phyloP scores from a whole-genome alignment of 2,113 vertebrate species.

The Micronycteris hirsuta region DNA sequence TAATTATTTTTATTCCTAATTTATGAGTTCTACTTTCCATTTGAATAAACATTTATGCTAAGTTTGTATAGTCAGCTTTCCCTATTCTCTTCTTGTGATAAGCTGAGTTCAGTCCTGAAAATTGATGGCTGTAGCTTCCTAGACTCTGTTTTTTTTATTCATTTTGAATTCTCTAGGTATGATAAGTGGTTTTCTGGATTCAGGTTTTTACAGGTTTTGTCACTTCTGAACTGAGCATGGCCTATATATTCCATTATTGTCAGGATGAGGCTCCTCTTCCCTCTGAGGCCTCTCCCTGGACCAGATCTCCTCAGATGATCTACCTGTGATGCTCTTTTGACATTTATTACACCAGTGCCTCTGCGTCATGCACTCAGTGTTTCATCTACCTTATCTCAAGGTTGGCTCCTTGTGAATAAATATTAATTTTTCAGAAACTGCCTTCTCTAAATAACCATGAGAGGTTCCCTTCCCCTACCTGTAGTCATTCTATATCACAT shows the following conservation, averaged over 20 bases:
- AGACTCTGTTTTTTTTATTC: neutral
- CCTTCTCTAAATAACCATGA: neutral
- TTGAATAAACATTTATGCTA: neutral
- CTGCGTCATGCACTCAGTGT: neutral
- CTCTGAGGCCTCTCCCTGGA: neutral
- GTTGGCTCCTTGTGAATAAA: neutral
- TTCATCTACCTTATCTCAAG: neutral
- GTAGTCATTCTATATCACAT: neutral
- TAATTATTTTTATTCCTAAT: neutral
- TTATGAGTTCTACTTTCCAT: neutral
- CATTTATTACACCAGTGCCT: neutral
- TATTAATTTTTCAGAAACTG: neutral
- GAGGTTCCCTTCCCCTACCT: rapidly evolving
- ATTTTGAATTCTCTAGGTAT: neutral
- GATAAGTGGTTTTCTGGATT: neutral
- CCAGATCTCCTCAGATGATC: rapidly evolving
- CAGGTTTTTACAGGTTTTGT: neutral
- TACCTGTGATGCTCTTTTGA: neutral
- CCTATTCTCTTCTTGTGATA: neutral
- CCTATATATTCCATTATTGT: neutral
- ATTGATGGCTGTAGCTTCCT: neutral
- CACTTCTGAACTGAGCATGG: neutral
- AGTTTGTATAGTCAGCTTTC: neutral
- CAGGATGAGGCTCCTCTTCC: neutral
- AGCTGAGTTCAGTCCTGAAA: neutral